Base-by-base conservation (phyloP, 2,888 invertebrate genomes). In the Boloria euphrosyne region DNA sequence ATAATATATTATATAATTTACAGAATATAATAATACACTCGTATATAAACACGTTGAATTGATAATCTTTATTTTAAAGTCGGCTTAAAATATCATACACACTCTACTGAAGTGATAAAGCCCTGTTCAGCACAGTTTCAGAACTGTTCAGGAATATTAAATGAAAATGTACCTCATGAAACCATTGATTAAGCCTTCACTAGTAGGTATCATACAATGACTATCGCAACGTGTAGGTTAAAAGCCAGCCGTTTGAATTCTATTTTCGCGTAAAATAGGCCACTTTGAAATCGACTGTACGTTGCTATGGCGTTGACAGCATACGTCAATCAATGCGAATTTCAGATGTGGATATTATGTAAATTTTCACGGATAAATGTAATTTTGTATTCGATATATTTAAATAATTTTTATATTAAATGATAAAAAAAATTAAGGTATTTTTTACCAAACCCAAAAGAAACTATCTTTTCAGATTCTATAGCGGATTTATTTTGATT, bases 331-430 rank as follows among this genome's bases (percentile, higher is more conserved):
- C 68, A 68, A 62, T 14, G 47, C 14, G 62, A 43, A 59, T 66
- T 60, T 65, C 63, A 70, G 67, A 70, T 66, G 59, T 60, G 63
- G 61, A 63, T 67, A 67, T 67, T 67, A 68, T 62, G 65, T 16
- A 59, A 60, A 66, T 69, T 66, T 61, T 49, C 13, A 13, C 38
- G 16, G 54, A 54, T 49, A 44, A 31, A 14, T 14, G 43, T 43
- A 44, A 57, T 27, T 46, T 49, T 31, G 0, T 6, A 18, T 38
- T 58, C 6, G 7, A 52, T 10, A 38, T 38, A 38, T 38, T 38
- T 10, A 2, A 38, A 7, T 38, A 3, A 38, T 38, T 38, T 10
- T 38, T 38, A 10, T 38, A 2, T 7, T n/a, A 7, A 38, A 38
- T 2, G 10, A 10, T 38, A 7, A 38, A 38, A 6, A 31, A 38